Conservation (phyloP, 2,888 invertebrate genomes). For the Leuctra nigra region DNA sequence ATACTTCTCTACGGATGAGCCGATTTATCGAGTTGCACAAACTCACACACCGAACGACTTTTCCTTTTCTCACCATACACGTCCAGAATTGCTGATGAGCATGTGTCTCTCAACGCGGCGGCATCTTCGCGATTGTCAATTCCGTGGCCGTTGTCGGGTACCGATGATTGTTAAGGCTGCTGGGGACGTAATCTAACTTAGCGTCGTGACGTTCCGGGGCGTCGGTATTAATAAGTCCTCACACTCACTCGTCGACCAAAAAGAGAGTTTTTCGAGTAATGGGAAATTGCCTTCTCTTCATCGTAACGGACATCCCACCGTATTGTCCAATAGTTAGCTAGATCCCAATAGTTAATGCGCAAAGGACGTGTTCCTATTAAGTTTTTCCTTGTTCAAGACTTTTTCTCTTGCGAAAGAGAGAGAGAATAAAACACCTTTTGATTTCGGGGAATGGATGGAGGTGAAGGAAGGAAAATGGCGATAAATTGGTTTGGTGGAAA, state of each 20-base stretch:
- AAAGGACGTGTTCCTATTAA: constrained; percentile 16
- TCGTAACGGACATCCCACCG: neutral
- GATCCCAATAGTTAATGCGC: constrained; percentile 3
- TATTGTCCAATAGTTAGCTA: constrained; percentile 11
- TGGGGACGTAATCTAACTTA: constrained; percentile 14
- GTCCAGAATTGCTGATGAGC: neutral
- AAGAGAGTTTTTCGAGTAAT: too few species aligned
- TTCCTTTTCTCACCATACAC: constrained; percentile 3
- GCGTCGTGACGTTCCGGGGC: neutral
- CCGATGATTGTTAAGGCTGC: constrained; percentile 12
- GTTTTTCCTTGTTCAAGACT: constrained; percentile 11
- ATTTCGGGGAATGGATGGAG: constrained; percentile 7
- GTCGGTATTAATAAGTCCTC: constrained; percentile 13
- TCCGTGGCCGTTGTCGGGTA: neutral
- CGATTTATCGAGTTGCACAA: neutral
- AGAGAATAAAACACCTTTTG: neutral
- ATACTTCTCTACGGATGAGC: neutral
- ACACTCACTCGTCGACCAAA: neutral
- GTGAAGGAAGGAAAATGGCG: neutral
- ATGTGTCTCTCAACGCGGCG: neutral
- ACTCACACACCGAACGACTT: neutral
- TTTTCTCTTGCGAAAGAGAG: constrained; percentile 3
- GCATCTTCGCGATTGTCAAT: neutral
- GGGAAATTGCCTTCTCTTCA: constrained; percentile 2
- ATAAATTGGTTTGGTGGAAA: neutral